phyloP scores from a whole-genome alignment of 2,113 vertebrate species.

The Myiozetetes cayanensis region DNA sequence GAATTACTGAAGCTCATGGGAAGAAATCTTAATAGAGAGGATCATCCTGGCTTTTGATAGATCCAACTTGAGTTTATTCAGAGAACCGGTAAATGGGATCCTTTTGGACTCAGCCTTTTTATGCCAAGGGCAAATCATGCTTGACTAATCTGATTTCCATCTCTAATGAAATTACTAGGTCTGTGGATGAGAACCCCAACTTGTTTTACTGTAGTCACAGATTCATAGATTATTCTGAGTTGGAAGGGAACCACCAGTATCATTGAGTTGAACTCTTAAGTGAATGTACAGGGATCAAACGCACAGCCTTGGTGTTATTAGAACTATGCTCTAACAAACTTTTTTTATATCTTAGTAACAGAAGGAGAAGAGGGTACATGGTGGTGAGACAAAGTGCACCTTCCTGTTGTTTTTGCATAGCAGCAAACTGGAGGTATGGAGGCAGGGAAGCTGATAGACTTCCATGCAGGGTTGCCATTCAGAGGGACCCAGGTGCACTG shows the following conservation, averaged over 20 bases:
- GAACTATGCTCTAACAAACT: background rate
- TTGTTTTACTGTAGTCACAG: background rate
- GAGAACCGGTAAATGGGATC: background rate
- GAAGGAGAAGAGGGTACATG: background rate
- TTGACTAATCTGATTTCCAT: background rate
- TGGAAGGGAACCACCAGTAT: background rate
- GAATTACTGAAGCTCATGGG: background rate
- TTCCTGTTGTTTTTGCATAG: background rate
- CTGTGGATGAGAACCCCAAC: background rate
- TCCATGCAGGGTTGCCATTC: fast-evolving
- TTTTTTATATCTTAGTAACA: background rate
- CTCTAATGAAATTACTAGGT: background rate
- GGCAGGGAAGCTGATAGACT: background rate
- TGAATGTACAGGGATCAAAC: background rate
- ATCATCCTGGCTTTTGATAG: background rate
- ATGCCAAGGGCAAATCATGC: background rate
- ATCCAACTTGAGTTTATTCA: background rate
- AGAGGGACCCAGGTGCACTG: background rate
- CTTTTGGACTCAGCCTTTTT: background rate
- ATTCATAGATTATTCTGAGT: background rate
- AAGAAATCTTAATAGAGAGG: background rate
- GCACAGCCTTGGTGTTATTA: background rate
- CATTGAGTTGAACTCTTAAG: background rate
- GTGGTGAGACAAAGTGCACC: background rate
- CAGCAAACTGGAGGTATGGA: background rate